phyloP scores from a whole-genome alignment of 2,113 vertebrate species.

The Eulemur rufifrons region DNA sequence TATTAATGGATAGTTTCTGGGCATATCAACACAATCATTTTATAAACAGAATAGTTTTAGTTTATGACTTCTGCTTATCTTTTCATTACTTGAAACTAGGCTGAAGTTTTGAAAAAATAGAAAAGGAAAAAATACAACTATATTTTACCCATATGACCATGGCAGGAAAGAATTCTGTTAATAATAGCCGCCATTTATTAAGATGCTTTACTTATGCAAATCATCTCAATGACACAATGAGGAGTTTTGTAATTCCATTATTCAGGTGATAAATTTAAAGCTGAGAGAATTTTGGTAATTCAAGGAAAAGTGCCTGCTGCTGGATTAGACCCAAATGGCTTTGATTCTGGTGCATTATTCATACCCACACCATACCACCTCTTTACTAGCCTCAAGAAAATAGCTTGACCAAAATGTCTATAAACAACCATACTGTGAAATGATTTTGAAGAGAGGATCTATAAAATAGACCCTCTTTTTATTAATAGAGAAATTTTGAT shows the following conservation, averaged over 20 bases:
- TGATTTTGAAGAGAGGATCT: neutral
- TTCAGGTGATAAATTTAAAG: neutral
- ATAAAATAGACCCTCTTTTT: neutral
- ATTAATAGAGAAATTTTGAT: neutral
- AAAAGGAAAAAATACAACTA: fast-evolving
- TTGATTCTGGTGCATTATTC: neutral
- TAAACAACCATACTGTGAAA: neutral
- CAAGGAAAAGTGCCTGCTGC: neutral
- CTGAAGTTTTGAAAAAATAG: neutral
- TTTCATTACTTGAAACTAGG: neutral
- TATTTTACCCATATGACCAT: neutral
- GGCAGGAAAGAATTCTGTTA: neutral
- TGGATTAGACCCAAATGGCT: neutral
- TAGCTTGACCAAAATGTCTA: neutral
- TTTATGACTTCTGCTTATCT: neutral
- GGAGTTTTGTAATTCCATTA: neutral
- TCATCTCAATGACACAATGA: neutral
- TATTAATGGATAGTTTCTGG: neutral
- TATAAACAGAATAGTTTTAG: neutral
- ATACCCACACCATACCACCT: neutral
- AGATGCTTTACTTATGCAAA: neutral
- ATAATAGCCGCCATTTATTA: neutral
- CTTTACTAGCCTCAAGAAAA: neutral
- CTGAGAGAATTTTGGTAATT: neutral
- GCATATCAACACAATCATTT: neutral